These are phyloP conservation scores for Phthorimaea operculella DNA, from an alignment of 1,140 invertebrate genomes.

Conservation along the genomic window DNA sequence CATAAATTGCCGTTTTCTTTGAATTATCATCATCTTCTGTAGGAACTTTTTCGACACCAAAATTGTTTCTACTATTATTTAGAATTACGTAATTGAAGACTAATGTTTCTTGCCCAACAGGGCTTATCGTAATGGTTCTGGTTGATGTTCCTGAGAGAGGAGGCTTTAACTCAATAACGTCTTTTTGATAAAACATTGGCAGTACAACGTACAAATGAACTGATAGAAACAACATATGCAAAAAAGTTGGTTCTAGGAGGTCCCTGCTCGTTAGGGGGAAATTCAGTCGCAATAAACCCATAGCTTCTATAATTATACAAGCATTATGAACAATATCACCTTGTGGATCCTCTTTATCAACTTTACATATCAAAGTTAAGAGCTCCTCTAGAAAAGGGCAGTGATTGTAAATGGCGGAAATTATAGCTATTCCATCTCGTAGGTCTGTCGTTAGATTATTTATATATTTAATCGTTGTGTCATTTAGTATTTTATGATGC, in stretches of 20 bases:
- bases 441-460: conserved; percentile 50
- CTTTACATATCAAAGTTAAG: conserved; percentile 39
- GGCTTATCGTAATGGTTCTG: conserved; percentile 36
- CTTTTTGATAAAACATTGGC: conserved; percentile 52
- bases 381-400: conserved; percentile 49
- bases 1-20: conserved; percentile 44
- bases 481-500: conserved; percentile 28
- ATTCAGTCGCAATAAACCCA: conserved; percentile 40
- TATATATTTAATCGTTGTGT: conserved; percentile 34
- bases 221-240: conserved; percentile 59
- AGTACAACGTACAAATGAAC: conserved; percentile 49
- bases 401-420: conserved; percentile 39
- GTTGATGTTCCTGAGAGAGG: conserved; percentile 49
- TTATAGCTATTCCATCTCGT: conserved; percentile 44
- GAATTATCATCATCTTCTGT: conserved; percentile 36
- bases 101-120: conserved; percentile 45
- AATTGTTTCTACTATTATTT: conserved; percentile 42
- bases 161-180: conserved; percentile 46
- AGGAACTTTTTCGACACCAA: conserved; percentile 43
- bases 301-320: conserved; percentile 52
- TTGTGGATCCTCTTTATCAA: conserved; percentile 22
- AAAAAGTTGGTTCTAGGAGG: conserved; percentile 48
- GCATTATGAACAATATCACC: conserved; percentile 46
- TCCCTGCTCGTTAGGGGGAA: conserved; percentile 52
- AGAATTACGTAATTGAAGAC: conserved; percentile 41